These are phyloP conservation scores for Esox niger DNA, from an alignment of 2,113 vertebrate species.

Conservation along the genomic window DNA sequence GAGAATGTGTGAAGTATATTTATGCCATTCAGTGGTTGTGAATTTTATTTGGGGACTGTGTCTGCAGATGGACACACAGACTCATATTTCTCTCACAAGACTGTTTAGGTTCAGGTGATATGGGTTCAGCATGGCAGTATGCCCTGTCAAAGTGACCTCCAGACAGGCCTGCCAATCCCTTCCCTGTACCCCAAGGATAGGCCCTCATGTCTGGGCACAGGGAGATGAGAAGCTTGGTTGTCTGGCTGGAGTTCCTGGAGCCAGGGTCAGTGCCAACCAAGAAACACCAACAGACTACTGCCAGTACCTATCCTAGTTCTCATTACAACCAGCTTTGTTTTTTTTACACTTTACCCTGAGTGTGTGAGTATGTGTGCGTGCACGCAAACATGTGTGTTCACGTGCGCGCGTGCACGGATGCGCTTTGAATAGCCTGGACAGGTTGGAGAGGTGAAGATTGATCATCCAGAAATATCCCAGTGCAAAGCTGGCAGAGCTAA, in stretches of 20 bases:
- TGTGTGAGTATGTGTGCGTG: too few species aligned
- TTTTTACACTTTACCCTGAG: too few species aligned
- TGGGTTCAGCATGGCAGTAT: conserved; percentile 54
- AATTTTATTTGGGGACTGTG: neutral
- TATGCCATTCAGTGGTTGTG: too few species aligned
- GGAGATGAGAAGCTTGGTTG: conserved; percentile 39
- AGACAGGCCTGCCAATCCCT: conserved; percentile 51
- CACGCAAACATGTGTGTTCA: neutral
- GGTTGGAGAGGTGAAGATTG: conserved; percentile 60
- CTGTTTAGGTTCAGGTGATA: conserved; percentile 58
- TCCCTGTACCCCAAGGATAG: conserved; percentile 45
- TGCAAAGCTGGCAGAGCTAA: too few species aligned
- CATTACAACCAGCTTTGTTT: too few species aligned
- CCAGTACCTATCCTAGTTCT: too few species aligned
- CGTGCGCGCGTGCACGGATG: conserved; percentile 8
- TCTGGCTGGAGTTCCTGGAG: too few species aligned
- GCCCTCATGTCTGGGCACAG: conserved; percentile 38
- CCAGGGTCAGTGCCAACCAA: conserved; percentile 51
- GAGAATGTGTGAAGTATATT: too few species aligned
- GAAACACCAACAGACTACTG: conserved; percentile 40
- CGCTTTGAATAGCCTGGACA: neutral
- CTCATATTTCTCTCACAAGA: conserved; percentile 16
- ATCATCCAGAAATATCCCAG: too few species aligned
- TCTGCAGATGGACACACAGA: neutral
- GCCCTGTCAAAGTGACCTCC: conserved; percentile 45